phyloP scores from a whole-genome alignment of 2,113 vertebrate genomes.

The Dasyurus viverrinus region DNA sequence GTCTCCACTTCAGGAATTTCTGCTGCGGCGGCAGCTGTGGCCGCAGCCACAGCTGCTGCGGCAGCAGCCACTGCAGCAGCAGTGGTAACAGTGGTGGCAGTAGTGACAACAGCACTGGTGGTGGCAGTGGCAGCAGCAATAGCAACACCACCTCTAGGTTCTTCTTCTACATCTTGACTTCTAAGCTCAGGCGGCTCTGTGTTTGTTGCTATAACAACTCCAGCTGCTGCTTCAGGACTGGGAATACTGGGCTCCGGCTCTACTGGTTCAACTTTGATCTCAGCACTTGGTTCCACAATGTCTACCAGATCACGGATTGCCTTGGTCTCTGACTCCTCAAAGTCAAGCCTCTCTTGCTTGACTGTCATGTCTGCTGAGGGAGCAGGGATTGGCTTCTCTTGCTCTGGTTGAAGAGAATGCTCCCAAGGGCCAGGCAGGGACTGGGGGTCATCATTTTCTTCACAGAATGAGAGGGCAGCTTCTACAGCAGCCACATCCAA shows the following conservation, averaged over 20 bases:
- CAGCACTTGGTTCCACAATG: constrained; percentile 81
- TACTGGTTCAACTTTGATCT: constrained; percentile 85
- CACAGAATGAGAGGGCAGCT: constrained; percentile 96
- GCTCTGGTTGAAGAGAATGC: constrained; percentile 85
- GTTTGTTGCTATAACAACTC: constrained; percentile 63
- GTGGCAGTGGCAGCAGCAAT: neutral
- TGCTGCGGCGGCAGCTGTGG: constrained; percentile 45
- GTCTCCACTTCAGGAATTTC: constrained; percentile 81
- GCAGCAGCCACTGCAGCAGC: constrained; percentile 1
- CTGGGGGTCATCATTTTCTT: constrained; percentile 94
- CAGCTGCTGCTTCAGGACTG: constrained; percentile 76
- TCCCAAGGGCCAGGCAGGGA: constrained; percentile 95
- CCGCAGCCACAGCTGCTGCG: no score
- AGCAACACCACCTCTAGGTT: constrained; percentile 70
- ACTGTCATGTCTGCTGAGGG: constrained; percentile 84
- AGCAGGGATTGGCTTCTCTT: constrained; percentile 82
- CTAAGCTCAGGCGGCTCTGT: constrained; percentile 83
- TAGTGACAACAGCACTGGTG: no score
- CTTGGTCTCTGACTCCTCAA: constrained; percentile 85
- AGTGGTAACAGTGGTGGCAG: neutral
- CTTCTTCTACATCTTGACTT: constrained; percentile 82
- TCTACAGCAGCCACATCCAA: constrained; percentile 97
- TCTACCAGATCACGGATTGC: constrained; percentile 84
- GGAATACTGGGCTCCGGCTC: constrained; percentile 83
- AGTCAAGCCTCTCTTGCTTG: constrained; percentile 86